Conservation (phyloP, 2,113 vertebrate genomes). For the Channa maculata region DNA sequence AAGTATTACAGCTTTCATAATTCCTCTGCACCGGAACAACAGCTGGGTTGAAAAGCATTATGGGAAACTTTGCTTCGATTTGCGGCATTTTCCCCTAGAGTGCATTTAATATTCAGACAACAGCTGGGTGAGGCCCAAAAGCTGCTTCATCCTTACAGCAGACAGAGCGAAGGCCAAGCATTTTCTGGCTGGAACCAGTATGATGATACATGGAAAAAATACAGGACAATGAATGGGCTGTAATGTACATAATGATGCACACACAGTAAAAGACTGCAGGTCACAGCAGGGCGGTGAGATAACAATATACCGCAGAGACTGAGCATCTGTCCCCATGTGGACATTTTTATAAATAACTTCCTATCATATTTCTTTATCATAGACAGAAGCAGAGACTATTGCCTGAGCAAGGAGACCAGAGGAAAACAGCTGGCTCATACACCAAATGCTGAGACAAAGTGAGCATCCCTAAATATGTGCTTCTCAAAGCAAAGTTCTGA, state of each 20-base stretch:
- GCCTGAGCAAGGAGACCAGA: neutral
- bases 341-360: slow-evolving; percentile 26
- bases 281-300: too few species aligned
- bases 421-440: neutral
- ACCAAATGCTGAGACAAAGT: slow-evolving; percentile 8
- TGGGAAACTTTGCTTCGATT: slow-evolving; percentile 47
- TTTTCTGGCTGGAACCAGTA: neutral
- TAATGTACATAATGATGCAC: neutral
- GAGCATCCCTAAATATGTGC: neutral
- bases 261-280: neutral
- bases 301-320: too few species aligned
- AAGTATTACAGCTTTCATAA: slow-evolving; percentile 28
- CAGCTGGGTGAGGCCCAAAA: slow-evolving; percentile 45
- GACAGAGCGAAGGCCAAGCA: slow-evolving; percentile 5
- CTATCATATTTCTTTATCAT: slow-evolving; percentile 14
- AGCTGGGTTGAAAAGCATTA: slow-evolving; percentile 56
- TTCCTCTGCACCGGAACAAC: slow-evolving; percentile 29
- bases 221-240: neutral
- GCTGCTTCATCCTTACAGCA: slow-evolving; percentile 38
- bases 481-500: neutral
- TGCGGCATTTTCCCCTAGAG: slow-evolving; percentile 41
- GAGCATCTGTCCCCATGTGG: neutral
- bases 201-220: neutral
- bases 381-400: neutral
- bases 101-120: slow-evolving; percentile 53